Conservation (phyloP, 2,888 invertebrate genomes). For the Drosophila falleni region DNA sequence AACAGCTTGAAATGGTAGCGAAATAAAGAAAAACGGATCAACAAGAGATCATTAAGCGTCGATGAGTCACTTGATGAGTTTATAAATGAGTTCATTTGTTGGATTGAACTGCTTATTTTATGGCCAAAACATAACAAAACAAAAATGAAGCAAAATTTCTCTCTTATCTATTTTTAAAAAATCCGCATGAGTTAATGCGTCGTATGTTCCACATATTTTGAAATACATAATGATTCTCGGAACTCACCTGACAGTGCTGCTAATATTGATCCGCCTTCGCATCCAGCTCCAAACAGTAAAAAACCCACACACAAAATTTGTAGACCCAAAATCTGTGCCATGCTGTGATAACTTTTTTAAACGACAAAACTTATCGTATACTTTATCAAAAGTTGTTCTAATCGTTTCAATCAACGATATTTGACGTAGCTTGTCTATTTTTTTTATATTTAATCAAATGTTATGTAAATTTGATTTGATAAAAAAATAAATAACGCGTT, state of each 20-base stretch:
- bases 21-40: slow-evolving; percentile 26
- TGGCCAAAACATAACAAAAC: slow-evolving; percentile 9
- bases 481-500: slow-evolving; percentile 28
- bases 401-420: slow-evolving; percentile 1
- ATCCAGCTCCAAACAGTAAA: slow-evolving; percentile 1
- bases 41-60: slow-evolving; percentile 38
- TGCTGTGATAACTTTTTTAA: slow-evolving; percentile 12
- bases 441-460: slow-evolving; percentile 18
- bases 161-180: slow-evolving; percentile 35
- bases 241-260: slow-evolving; percentile 55
- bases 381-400: slow-evolving; percentile 13
- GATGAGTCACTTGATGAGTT: slow-evolving; percentile 57
- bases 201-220: slow-evolving; percentile 32
- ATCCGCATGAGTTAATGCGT: slow-evolving; percentile 33
- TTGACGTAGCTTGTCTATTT: slow-evolving; percentile 8
- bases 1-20: slow-evolving; percentile 6
- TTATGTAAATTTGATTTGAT: slow-evolving; percentile 38
- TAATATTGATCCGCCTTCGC: slow-evolving; percentile 12
- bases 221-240: slow-evolving; percentile 23
- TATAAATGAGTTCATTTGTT: slow-evolving; percentile 63
- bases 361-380: slow-evolving; percentile 1
- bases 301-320: slow-evolving; percentile 11
- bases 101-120: slow-evolving; percentile 27
- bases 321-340: slow-evolving; percentile 27
- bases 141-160: slow-evolving; percentile 7